Conservation (phyloP, 2,888 invertebrate genomes). For the Campaea margaritaria region DNA sequence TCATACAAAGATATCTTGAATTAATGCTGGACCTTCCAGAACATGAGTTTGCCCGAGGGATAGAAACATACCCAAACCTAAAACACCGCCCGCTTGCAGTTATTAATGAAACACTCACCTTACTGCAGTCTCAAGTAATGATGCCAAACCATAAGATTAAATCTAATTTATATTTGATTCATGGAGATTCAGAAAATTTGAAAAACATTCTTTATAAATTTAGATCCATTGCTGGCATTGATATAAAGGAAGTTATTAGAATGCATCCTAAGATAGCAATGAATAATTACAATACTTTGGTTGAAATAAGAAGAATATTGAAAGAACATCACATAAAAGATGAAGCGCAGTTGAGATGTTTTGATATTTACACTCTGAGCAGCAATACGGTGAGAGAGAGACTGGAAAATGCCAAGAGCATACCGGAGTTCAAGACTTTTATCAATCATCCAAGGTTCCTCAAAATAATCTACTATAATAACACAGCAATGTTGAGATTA, state of each 20-base stretch:
- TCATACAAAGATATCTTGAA: constrained; percentile 77
- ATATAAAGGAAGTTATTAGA: constrained; percentile 76
- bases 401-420: constrained; percentile 63
- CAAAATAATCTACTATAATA: constrained; percentile 76
- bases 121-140: constrained; percentile 67
- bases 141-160: constrained; percentile 74
- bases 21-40: constrained; percentile 67
- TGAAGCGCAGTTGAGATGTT: constrained; percentile 77
- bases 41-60: constrained; percentile 69
- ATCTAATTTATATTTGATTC: constrained; percentile 73
- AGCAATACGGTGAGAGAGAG: constrained; percentile 69
- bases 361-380: constrained; percentile 74
- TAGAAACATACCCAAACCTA: constrained; percentile 75
- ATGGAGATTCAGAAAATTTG: constrained; percentile 75
- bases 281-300: constrained; percentile 61
- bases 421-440: constrained; percentile 74
- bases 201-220: constrained; percentile 67
- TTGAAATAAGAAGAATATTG: constrained; percentile 67
- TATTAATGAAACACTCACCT: constrained; percentile 70
- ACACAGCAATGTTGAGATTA: constrained; percentile 68
- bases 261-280: constrained; percentile 73
- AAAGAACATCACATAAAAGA: constrained; percentile 67
- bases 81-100: constrained; percentile 74
- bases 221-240: constrained; percentile 70
- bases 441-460: constrained; percentile 74